phyloP scores from a whole-genome alignment of 2,113 vertebrate species.

The Motacilla alba region DNA sequence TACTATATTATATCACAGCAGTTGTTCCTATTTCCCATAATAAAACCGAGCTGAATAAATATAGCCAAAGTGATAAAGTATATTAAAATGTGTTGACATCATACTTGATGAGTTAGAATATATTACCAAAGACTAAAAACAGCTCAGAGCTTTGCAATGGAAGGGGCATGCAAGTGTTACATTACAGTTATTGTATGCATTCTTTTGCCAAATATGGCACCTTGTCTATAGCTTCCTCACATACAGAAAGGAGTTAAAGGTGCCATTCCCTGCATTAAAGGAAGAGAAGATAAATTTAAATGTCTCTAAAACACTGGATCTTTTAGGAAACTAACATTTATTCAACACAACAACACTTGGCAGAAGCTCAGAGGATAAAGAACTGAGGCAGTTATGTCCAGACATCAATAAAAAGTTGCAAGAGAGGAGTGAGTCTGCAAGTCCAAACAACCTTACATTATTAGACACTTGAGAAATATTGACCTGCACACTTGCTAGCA shows the following conservation, averaged over 20 bases:
- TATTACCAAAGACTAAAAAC: conserved; percentile 69
- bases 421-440: background rate
- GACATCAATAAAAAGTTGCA: background rate
- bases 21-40: conserved; percentile 22
- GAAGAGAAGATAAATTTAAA: background rate
- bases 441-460: background rate
- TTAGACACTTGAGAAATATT: background rate
- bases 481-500: background rate
- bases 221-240: conserved; percentile 18
- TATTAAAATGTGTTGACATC: conserved; percentile 75
- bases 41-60: conserved; percentile 35
- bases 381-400: background rate
- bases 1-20: background rate
- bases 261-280: background rate
- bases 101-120: conserved; percentile 62
- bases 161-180: conserved; percentile 66
- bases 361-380: background rate
- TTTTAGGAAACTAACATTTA: background rate
- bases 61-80: conserved; percentile 60
- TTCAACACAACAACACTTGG: background rate
- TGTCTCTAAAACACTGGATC: background rate
- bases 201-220: conserved; percentile 79
- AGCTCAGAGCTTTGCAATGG: conserved; percentile 57
- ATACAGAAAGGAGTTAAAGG: conserved; percentile 16
- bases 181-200: conserved; percentile 73